Base-by-base conservation (phyloP, 1,140 invertebrate species). In the Macrostomum lignano region DNA sequence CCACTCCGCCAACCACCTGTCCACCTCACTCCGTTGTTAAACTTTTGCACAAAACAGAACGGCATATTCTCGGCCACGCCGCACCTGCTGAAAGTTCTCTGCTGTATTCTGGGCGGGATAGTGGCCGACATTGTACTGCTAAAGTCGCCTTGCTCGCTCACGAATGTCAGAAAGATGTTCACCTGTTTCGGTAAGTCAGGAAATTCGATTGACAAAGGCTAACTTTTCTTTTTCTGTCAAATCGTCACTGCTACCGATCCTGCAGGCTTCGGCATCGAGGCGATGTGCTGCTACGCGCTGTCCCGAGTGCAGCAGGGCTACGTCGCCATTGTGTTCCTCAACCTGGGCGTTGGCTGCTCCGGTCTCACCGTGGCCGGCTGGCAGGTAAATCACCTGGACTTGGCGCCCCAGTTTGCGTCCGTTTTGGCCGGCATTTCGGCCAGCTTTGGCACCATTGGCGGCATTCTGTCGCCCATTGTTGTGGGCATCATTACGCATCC, bases 311-410 rank as follows among this genome's bases (percentile, higher is more conserved):
- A 25, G 2, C 17, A 30, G 21, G 37, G 40, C 5, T 14, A 15
- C 0, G 15, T 36, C 5, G 46, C 42, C 7, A 31, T 49, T 19
- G 31, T 42, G 5, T 41, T 46, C 13, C 40, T 50, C 0, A 43
- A 43, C 0, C 7, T 50, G 3, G 46, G 38, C 25, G 36, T 47
- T 15, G 48, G 44, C 10, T 40, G 43, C 25, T 45, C 45, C 25
- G 48, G 44, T 3, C 20, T 49, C 10, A 36, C 42, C 6, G 41
- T 48, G 3, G 45, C 48, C 47, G 49, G 49, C 15, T 51, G 49
- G 49, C 49, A 51, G 40, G 41, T 51, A 7, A 49, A 49, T 35
- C 45, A 49, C 32, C 45, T 47, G 25, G 49, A 51, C 28, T 35
- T 51, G 3, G 45, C 49, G 2, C 29, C 45, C 2, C 35, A 46